Evolutionary conservation across 2,888 invertebrate genomes (phyloP).

Genomic region (Pollenia angustigena): DNA sequence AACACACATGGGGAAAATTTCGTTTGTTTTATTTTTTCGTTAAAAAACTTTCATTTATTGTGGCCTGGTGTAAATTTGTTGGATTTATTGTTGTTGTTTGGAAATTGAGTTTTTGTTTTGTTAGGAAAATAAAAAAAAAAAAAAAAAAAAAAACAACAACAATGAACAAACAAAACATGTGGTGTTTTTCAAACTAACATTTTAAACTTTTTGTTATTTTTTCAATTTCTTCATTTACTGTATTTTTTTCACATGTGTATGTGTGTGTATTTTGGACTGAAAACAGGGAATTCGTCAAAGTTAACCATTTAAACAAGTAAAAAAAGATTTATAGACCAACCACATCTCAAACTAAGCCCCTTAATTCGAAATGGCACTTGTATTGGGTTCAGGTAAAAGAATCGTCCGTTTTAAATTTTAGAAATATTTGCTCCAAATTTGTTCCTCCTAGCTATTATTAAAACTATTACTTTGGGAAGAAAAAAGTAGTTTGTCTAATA

Average conservation of each 20-base stretch:
- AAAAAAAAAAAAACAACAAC: slow-evolving; percentile 13
- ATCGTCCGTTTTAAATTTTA: too few relatives aligned
- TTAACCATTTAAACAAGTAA: too few relatives aligned
- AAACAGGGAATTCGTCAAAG: neutral
- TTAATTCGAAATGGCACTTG: too few relatives aligned
- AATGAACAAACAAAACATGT: slow-evolving; percentile 58
- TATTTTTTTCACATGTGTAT: slow-evolving; percentile 20
- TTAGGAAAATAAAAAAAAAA: neutral
- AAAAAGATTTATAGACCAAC: too few relatives aligned
- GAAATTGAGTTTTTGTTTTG: slow-evolving; percentile 25
- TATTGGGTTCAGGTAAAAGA: too few relatives aligned
- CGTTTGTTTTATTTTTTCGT: slow-evolving; percentile 15
- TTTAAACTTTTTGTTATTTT: slow-evolving; percentile 44
- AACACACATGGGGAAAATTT: slow-evolving; percentile 23
- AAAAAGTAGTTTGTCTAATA: too few relatives aligned
- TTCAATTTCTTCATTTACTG: neutral
- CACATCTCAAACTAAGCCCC: too few relatives aligned
- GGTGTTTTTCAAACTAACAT: slow-evolving; percentile 65
- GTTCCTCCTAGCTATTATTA: too few relatives aligned
- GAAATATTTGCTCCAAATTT: too few relatives aligned
- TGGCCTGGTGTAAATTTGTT: slow-evolving; percentile 45
- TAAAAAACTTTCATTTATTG: slow-evolving; percentile 60
- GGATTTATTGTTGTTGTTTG: neutral
- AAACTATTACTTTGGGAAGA: too few relatives aligned
- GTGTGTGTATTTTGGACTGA: neutral